Conservation (phyloP, 2,113 vertebrate genomes). For the Potamarius usumacintae region DNA sequence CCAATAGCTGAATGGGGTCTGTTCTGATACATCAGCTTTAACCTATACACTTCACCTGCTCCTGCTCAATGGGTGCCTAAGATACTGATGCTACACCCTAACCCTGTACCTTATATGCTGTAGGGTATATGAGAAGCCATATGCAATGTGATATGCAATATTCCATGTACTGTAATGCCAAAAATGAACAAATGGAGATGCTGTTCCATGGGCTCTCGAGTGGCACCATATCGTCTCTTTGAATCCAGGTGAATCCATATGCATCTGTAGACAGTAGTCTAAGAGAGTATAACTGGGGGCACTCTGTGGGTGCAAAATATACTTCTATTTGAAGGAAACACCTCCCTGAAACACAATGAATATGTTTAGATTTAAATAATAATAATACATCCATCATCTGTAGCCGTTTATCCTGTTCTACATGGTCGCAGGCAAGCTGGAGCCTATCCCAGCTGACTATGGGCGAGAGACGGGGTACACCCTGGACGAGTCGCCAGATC, state of each 20-base stretch:
- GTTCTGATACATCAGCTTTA: neutral
- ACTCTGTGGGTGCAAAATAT: neutral
- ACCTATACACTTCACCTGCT: neutral
- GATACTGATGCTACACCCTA: neutral
- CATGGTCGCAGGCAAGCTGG: too few relatives aligned
- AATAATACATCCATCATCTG: too few relatives aligned
- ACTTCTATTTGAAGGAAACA: neutral
- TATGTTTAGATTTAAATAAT: neutral
- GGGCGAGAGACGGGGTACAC: too few relatives aligned
- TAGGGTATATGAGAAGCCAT: neutral
- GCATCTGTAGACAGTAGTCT: neutral
- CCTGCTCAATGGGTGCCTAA: neutral
- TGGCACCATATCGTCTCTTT: neutral
- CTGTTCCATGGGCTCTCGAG: neutral
- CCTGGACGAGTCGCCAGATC: too few relatives aligned
- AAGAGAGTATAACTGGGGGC: neutral
- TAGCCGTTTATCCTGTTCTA: too few relatives aligned
- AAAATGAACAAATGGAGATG: neutral
- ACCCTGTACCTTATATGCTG: neutral
- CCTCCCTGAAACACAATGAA: neutral
- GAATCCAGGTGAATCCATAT: neutral
- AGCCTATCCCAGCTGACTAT: too few relatives aligned
- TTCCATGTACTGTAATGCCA: neutral
- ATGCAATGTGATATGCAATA: neutral
- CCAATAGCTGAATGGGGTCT: neutral